These are phyloP conservation scores for Glyphotaelius pellucidus DNA, from an alignment of 2,888 invertebrate genomes.

Conservation along the genomic window DNA sequence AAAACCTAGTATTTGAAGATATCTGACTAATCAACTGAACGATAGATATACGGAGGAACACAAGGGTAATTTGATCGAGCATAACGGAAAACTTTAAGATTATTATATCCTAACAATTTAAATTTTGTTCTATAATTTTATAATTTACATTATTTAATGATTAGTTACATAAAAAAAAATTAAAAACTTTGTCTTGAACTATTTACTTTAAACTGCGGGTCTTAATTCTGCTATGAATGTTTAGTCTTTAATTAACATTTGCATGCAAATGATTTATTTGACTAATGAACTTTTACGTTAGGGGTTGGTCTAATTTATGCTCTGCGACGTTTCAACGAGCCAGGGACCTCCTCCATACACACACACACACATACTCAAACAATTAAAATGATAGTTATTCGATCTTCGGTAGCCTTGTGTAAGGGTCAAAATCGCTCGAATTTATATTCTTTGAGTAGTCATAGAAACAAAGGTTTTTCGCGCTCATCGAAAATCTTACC, in stretches of 20 bases:
- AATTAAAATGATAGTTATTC: not conserved
- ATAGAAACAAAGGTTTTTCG: not conserved
- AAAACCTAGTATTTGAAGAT: no score
- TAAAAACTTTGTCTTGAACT: not conserved
- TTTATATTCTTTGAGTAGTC: not conserved
- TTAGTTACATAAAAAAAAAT: not conserved
- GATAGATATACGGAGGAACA: no score
- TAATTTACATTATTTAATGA: no score
- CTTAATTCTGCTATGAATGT: not conserved
- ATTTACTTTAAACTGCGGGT: not conserved
- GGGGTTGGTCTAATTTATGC: not conserved
- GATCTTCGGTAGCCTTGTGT: not conserved
- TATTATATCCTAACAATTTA: no score
- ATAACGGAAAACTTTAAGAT: no score
- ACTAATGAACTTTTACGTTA: not conserved
- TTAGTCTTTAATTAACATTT: not conserved
- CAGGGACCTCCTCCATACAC: not conserved
- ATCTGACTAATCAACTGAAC: no score
- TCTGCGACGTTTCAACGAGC: conserved; percentile 5
- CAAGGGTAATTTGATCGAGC: no score
- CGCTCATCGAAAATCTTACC: not conserved
- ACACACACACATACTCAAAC: not conserved
- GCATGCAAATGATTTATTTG: not conserved
- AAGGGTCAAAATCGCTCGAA: conserved; percentile 24
- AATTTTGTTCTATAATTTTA: no score